Percentiles rank a stretch among this genome's conserved stretches.
Conservation (phyloP, 1,140 invertebrate species). For the Platyura marginata region DNA sequence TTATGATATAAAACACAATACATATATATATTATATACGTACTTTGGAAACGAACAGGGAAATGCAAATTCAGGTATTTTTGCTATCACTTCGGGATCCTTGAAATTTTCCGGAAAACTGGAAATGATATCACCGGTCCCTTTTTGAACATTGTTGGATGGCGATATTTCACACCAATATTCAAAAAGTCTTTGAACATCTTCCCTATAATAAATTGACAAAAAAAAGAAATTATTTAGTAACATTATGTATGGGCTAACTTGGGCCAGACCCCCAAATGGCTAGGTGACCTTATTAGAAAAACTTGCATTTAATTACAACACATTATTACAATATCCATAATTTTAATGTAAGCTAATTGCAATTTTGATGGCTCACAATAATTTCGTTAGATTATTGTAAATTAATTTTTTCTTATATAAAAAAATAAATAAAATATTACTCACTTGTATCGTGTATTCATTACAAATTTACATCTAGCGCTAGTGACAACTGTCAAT, state of each 20-base stretch:
- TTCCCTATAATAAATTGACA: slow-evolving; percentile 31
- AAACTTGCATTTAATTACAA: not conserved
- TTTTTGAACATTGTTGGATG: slow-evolving; percentile 29
- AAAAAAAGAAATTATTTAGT: not conserved
- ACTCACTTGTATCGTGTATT: slow-evolving; percentile 2
- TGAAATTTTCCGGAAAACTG: slow-evolving; percentile 50
- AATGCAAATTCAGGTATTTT: slow-evolving; percentile 67
- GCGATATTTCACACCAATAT: slow-evolving; percentile 61
- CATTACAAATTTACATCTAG: no score
- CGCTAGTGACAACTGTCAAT: no score
- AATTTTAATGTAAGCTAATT: not conserved
- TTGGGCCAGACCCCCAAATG: slow-evolving; percentile 5
- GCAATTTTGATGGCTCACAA: not conserved
- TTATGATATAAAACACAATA: not conserved
- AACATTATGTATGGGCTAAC: not conserved
- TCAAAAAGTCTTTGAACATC: slow-evolving; percentile 68
- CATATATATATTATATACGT: slow-evolving; percentile 17
- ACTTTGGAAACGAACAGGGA: slow-evolving; percentile 62
- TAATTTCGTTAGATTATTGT: not conserved
- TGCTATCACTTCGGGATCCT: slow-evolving; percentile 52
- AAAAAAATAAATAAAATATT: not conserved
- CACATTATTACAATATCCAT: not conserved
- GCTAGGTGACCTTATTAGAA: not conserved
- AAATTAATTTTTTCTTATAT: not conserved
- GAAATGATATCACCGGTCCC: slow-evolving; percentile 43